A percentile compares a stretch with the other conserved stretches of the same genome.
phyloP scores from a whole-genome alignment of 2,888 invertebrate genomes.

The Andrena haemorrhoa region DNA sequence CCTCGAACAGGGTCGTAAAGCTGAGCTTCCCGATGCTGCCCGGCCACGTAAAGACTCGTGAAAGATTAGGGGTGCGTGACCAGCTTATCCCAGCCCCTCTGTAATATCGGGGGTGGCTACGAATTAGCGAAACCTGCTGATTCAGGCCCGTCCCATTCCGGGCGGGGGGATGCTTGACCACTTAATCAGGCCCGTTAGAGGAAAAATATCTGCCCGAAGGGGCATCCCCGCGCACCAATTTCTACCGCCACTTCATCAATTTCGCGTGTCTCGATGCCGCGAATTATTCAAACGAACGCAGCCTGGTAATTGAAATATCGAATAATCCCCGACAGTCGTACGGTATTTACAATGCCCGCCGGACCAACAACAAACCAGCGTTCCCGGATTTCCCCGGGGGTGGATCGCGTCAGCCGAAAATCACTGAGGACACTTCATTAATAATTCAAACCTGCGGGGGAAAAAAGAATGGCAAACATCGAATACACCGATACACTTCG shows the following conservation, averaged over 20 bases:
- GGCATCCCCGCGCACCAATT: neutral
- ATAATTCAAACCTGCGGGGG: neutral
- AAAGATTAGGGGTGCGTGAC: slow-evolving; percentile 36
- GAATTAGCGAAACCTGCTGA: neutral
- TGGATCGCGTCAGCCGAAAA: neutral
- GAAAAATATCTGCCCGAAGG: neutral
- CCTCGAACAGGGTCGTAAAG: neutral
- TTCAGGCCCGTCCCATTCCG: neutral
- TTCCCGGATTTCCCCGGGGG: slow-evolving; percentile 41
- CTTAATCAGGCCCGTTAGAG: neutral
- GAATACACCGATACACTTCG: too few species aligned
- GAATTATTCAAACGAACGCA: slow-evolving; percentile 23
- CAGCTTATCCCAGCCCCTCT: neutral
- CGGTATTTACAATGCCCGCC: slow-evolving; percentile 28
- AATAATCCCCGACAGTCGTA: slow-evolving; percentile 18
- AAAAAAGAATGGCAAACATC: too few species aligned
- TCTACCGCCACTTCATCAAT: neutral
- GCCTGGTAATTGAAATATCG: slow-evolving; percentile 50
- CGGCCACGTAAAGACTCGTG: neutral
- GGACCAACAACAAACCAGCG: slow-evolving; percentile 3
- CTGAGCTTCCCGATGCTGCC: neutral
- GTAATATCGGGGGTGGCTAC: neutral
- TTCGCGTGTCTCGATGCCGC: neutral
- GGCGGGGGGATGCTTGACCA: neutral
- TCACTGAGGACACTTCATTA: slow-evolving; percentile 11